Conservation (phyloP, 2,888 invertebrate species). For the Callosobruchus maculatus region DNA sequence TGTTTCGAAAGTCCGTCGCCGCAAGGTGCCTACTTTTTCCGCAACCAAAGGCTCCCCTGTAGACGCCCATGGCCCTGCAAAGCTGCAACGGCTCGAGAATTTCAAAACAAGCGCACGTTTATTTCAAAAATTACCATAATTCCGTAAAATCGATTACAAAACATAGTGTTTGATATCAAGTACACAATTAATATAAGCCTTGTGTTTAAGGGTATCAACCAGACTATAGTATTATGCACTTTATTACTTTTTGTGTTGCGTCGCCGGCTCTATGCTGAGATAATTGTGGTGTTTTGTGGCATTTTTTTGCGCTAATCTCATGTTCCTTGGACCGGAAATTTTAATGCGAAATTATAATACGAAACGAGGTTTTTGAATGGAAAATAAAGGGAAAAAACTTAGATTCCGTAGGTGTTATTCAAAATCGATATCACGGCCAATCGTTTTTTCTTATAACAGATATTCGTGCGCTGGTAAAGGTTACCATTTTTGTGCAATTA, state of each 20-base stretch:
- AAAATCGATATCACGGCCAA: not conserved
- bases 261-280: slow-evolving; percentile 25
- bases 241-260: slow-evolving; percentile 36
- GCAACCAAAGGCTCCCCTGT: too few species aligned
- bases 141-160: slow-evolving; percentile 47
- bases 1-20: too few species aligned
- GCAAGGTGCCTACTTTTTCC: too few species aligned
- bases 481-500: not conserved
- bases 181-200: slow-evolving; percentile 42
- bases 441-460: not conserved
- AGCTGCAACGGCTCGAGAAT: slow-evolving; percentile 19
- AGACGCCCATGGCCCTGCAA: not conserved
- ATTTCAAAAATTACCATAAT: slow-evolving; percentile 48
- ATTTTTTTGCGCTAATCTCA: slow-evolving; percentile 27
- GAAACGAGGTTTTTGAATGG: slow-evolving; percentile 2
- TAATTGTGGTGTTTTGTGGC: slow-evolving; percentile 35
- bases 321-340: slow-evolving; percentile 28
- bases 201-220: slow-evolving; percentile 39
- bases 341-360: slow-evolving; percentile 16
- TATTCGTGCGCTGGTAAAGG: not conserved
- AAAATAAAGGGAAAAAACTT: slow-evolving; percentile 1
- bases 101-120: slow-evolving; percentile 43
- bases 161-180: slow-evolving; percentile 43
- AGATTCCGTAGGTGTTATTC: not conserved
- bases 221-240: slow-evolving; percentile 37